Conservation (phyloP, 2,888 invertebrate genomes). For the Dilophus febrilis region DNA sequence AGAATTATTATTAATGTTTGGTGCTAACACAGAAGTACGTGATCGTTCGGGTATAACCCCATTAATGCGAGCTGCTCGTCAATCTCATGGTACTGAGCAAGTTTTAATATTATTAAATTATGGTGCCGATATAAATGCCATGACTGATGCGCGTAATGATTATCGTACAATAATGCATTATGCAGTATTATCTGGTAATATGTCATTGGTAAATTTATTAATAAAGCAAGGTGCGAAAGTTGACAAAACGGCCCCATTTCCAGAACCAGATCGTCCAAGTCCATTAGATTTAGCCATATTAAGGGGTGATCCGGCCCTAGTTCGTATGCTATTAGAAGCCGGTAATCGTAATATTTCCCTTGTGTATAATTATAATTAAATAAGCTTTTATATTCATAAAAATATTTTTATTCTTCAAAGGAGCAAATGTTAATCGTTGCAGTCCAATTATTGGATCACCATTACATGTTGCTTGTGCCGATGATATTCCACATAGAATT, state of each 20-base stretch:
- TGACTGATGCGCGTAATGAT: slow-evolving; percentile 73
- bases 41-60: slow-evolving; percentile 79
- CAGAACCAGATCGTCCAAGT: slow-evolving; percentile 50
- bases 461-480: slow-evolving; percentile 67
- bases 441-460: slow-evolving; percentile 69
- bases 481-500: slow-evolving; percentile 52
- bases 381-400: no score
- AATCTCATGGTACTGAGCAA: slow-evolving; percentile 57
- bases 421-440: slow-evolving; percentile 61
- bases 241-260: slow-evolving; percentile 38
- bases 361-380: no score
- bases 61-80: slow-evolving; percentile 75
- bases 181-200: slow-evolving; percentile 64
- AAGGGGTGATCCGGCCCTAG: slow-evolving; percentile 57
- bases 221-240: slow-evolving; percentile 67
- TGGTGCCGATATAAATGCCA: slow-evolving; percentile 75
- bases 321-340: slow-evolving; percentile 48
- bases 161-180: slow-evolving; percentile 78
- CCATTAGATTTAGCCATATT: slow-evolving; percentile 74
- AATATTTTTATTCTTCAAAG: slow-evolving; percentile 29
- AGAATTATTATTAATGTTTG: slow-evolving; percentile 64
- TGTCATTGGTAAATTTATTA: slow-evolving; percentile 57
- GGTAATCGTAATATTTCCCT: no score
- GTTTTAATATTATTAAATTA: slow-evolving; percentile 57
- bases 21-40: slow-evolving; percentile 73